These are phyloP conservation scores for Oceanodroma tethys DNA, from an alignment of 2,113 vertebrate genomes.

Conservation along the genomic window DNA sequence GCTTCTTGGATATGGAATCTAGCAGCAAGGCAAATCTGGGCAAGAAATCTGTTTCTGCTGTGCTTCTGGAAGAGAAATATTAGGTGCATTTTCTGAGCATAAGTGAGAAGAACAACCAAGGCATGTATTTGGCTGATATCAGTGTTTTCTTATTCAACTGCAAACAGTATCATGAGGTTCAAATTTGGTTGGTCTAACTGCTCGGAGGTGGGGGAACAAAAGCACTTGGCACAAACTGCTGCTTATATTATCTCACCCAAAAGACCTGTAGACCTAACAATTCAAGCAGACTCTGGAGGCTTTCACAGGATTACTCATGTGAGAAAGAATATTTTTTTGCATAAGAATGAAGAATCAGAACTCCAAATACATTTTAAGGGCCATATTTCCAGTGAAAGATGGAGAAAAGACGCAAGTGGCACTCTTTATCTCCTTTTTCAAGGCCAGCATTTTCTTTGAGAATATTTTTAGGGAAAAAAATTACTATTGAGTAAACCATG, in stretches of 20 bases:
- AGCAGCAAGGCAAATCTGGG: background rate
- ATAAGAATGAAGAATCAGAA: background rate
- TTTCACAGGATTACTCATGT: background rate
- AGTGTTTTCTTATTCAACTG: background rate
- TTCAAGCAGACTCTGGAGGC: background rate
- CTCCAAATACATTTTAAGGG: background rate
- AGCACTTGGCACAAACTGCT: background rate
- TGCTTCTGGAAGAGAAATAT: background rate
- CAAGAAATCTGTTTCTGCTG: background rate
- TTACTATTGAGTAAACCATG: background rate
- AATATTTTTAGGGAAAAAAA: background rate
- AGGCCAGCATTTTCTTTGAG: background rate
- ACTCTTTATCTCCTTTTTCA: background rate
- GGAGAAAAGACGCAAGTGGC: background rate
- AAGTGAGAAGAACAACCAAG: background rate
- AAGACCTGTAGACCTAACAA: background rate
- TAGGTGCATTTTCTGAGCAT: background rate
- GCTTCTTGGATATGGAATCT: background rate
- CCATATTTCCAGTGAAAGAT: background rate
- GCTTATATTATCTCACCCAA: background rate
- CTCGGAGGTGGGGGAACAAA: background rate
- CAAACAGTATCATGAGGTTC: constrained; percentile 9
- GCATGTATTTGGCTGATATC: background rate
- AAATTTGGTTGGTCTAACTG: background rate
- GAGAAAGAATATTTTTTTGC: background rate